Percentiles rank a stretch among this genome's conserved stretches.
These are phyloP conservation scores for Sinella curviseta DNA, from an alignment of 1,140 invertebrate species.

Conservation along the genomic window DNA sequence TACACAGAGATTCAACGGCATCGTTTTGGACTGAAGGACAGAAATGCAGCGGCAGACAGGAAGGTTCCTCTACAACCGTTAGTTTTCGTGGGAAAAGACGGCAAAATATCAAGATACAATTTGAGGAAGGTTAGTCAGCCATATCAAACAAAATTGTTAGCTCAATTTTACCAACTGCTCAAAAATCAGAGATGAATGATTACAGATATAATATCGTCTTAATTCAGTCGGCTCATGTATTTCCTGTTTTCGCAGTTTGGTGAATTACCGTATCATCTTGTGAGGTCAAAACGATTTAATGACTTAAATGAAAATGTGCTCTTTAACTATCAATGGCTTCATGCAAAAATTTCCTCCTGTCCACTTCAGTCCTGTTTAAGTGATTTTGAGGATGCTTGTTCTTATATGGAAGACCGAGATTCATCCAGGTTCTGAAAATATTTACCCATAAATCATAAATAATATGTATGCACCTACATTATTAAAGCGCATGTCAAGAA, in stretches of 20 bases:
- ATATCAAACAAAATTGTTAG: no score
- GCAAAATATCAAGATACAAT: slow-evolving; percentile 80
- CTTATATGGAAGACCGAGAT: slow-evolving; percentile 80
- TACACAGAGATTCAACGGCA: slow-evolving; percentile 94
- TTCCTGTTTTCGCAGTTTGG: slow-evolving; percentile 78
- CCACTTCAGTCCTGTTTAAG: slow-evolving; percentile 89
- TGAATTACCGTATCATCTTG: slow-evolving; percentile 91
- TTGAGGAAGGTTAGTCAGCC: slow-evolving; percentile 69
- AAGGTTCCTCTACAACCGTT: slow-evolving; percentile 94
- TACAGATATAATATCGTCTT: neutral
- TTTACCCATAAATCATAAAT: slow-evolving; percentile 2
- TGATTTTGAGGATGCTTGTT: slow-evolving; percentile 93
- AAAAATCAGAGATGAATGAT: no score
- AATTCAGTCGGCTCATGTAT: neutral
- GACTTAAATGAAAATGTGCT: slow-evolving; percentile 91
- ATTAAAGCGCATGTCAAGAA: neutral
- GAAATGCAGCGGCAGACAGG: slow-evolving; percentile 88
- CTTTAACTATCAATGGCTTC: slow-evolving; percentile 97
- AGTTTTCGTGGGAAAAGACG: slow-evolving; percentile 88
- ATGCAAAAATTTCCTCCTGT: slow-evolving; percentile 92
- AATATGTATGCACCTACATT: no score
- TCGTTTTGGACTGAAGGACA: slow-evolving; percentile 68
- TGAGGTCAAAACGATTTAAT: slow-evolving; percentile 83
- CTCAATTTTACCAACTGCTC: no score
- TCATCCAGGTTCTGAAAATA: slow-evolving; percentile 66